Evolutionary conservation across 2,113 vertebrate genomes (phyloP).

Genomic region (Pedionomus torquatus): DNA sequence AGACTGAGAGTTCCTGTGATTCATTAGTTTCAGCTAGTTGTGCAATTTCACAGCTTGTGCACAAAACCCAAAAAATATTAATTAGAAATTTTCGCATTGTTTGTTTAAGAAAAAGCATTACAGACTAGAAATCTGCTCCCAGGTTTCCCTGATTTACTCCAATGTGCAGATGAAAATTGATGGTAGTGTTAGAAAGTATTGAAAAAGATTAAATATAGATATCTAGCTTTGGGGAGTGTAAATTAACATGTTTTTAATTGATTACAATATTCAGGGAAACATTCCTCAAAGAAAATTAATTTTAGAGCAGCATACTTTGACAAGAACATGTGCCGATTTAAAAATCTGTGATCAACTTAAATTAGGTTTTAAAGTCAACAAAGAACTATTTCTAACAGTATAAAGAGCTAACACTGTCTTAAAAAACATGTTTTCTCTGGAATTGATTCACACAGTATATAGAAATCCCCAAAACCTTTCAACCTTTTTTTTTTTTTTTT

Average conservation of each 20-base stretch:
- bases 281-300: constrained; percentile 59
- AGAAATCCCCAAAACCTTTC: neutral
- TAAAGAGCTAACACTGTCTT: neutral
- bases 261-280: constrained; percentile 66
- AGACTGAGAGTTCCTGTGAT: neutral
- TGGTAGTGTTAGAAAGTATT: constrained; percentile 42
- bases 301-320: constrained; percentile 58
- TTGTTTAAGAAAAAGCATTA: constrained; percentile 48
- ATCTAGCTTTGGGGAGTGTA: constrained; percentile 38
- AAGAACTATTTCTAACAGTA: neutral
- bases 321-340: constrained; percentile 20
- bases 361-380: constrained; percentile 25
- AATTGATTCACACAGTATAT: neutral
- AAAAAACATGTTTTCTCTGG: constrained; percentile 7
- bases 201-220: constrained; percentile 61
- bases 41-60: constrained; percentile 65
- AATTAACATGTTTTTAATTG: constrained; percentile 65
- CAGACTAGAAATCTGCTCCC: constrained; percentile 36
- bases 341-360: constrained; percentile 47
- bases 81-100: constrained; percentile 71
- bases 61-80: constrained; percentile 68
- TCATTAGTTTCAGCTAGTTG: constrained; percentile 49
- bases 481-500: neutral
- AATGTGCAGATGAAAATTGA: neutral
- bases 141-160: constrained; percentile 27